phyloP scores from a whole-genome alignment of 2,888 invertebrate species.

The Lochmaea capreae region DNA sequence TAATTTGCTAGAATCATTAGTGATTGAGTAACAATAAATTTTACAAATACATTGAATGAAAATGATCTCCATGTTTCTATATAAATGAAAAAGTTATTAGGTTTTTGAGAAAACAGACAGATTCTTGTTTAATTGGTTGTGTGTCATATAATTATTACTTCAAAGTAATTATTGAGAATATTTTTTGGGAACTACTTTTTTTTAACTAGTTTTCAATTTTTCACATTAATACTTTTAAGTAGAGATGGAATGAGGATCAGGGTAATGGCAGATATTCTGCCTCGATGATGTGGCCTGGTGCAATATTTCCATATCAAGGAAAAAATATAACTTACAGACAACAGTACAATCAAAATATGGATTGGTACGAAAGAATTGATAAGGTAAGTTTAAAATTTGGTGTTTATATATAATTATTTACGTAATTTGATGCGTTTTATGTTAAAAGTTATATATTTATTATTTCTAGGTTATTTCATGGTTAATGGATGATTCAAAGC shows the following conservation, averaged over 20 bases:
- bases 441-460: background rate
- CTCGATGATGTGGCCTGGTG: slow-evolving; percentile 79
- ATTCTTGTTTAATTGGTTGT: too few relatives aligned
- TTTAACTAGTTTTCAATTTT: too few relatives aligned
- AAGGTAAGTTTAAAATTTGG: slow-evolving; percentile 56
- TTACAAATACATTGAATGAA: too few relatives aligned
- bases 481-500: slow-evolving; percentile 69
- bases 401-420: background rate
- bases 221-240: slow-evolving; percentile 17
- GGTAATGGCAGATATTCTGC: slow-evolving; percentile 71
- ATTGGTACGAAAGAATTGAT: slow-evolving; percentile 71
- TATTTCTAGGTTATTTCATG: slow-evolving; percentile 68
- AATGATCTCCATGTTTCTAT: too few relatives aligned
- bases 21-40: background rate
- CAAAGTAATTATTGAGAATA: too few relatives aligned
- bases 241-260: slow-evolving; percentile 71
- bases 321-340: slow-evolving; percentile 65
- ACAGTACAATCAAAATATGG: slow-evolving; percentile 62
- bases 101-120: too few relatives aligned
- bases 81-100: too few relatives aligned
- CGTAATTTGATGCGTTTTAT: background rate
- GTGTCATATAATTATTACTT: too few relatives aligned
- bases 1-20: background rate
- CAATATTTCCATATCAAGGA: slow-evolving; percentile 67
- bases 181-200: too few relatives aligned